These are phyloP conservation scores for Herminia tarsipennalis DNA, from an alignment of 2,888 invertebrate species.

Conservation along the genomic window DNA sequence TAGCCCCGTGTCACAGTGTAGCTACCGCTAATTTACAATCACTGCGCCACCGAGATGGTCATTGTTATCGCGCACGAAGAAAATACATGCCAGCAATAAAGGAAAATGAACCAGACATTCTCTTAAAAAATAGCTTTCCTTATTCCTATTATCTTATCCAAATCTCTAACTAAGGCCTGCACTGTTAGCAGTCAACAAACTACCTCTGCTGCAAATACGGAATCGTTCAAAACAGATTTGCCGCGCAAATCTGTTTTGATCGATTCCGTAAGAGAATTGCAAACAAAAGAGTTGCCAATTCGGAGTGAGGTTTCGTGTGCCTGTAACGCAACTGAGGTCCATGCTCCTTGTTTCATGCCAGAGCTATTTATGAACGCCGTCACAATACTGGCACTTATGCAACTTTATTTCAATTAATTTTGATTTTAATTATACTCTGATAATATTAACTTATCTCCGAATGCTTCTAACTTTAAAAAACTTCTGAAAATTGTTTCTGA, in stretches of 20 bases:
- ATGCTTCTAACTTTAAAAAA: no score
- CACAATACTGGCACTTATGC: not conserved
- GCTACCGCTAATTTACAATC: no score
- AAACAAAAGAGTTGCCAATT: constrained; percentile 5
- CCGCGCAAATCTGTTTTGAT: constrained; percentile 4
- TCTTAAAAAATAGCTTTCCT: no score
- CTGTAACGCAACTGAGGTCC: not conserved
- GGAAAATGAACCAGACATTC: no score
- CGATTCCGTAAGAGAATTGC: constrained; percentile 7
- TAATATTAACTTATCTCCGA: no score
- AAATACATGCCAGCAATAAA: no score
- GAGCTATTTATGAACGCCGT: constrained; percentile 1
- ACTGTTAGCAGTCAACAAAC: not conserved
- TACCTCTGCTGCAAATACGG: not conserved
- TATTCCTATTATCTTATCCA: no score
- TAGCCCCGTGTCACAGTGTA: no score
- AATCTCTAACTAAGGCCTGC: not conserved
- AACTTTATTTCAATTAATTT: constrained; percentile 1
- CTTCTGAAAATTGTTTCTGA: no score
- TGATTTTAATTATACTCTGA: no score
- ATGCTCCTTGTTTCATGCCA: constrained; percentile 1
- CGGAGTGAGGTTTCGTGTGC: not conserved
- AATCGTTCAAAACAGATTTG: not conserved
- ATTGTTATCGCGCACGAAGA: no score
- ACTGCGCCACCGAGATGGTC: no score